phyloP scores from a whole-genome alignment of 2,888 invertebrate genomes.

The Clusia tigrina region DNA sequence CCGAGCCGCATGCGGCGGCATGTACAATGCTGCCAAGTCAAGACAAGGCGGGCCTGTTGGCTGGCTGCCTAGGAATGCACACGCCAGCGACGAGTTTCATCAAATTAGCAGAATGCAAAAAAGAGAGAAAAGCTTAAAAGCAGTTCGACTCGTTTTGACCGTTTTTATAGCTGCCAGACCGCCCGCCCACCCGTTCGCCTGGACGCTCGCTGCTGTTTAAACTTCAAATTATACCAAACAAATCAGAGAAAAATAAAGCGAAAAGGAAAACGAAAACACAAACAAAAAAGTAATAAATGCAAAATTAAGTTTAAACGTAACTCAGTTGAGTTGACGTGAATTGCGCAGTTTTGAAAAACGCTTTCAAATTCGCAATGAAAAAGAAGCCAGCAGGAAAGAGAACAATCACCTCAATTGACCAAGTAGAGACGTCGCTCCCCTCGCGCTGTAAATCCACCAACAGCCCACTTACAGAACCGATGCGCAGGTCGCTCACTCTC shows the following conservation, averaged over 20 bases:
- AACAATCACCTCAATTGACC: neutral
- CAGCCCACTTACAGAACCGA: too few relatives aligned
- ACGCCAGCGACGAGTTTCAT: neutral
- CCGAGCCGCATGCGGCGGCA: neutral
- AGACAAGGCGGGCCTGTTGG: neutral
- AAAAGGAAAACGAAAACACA: slow-evolving; percentile 1
- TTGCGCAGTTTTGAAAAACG: slow-evolving; percentile 17
- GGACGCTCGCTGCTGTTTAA: neutral
- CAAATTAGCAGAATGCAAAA: neutral
- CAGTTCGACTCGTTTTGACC: neutral
- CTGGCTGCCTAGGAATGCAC: neutral
- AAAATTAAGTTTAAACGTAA: slow-evolving; percentile 11
- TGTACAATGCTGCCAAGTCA: neutral
- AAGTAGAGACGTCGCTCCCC: too few relatives aligned
- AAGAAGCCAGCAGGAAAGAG: neutral
- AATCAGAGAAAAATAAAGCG: neutral
- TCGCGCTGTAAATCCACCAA: too few relatives aligned
- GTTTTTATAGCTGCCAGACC: neutral
- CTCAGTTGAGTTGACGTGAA: slow-evolving; percentile 8
- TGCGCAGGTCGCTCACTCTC: neutral
- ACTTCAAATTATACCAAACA: neutral
- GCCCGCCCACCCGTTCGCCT: neutral
- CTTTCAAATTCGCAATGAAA: neutral
- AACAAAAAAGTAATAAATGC: neutral
- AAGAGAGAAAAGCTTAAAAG: neutral